A percentile compares a stretch with the other conserved stretches of the same genome.
Evolutionary conservation across 2,888 invertebrate species (phyloP).

Genomic region (Tupiocoris notatus): DNA sequence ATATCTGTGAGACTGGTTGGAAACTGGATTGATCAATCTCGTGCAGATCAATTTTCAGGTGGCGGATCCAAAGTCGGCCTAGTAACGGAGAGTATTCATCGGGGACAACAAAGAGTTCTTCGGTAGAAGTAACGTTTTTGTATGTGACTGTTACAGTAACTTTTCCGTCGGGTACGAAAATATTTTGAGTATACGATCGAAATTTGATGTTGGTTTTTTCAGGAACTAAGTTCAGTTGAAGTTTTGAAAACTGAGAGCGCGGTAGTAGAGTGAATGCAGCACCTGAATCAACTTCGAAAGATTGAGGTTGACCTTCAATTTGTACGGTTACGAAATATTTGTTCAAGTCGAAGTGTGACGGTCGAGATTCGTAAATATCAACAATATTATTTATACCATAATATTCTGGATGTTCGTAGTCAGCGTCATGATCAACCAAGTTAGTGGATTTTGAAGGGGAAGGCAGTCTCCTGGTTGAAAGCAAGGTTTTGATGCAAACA

Average conservation of each 20-base stretch:
- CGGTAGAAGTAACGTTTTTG: not conserved
- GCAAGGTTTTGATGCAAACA: not conserved
- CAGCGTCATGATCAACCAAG: not conserved
- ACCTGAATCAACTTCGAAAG: slow-evolving; percentile 6
- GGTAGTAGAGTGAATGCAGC: not conserved
- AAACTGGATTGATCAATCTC: slow-evolving; percentile 6
- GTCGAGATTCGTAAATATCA: not conserved
- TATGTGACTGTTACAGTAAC: not conserved
- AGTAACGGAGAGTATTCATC: slow-evolving; percentile 5
- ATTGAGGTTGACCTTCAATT: not conserved
- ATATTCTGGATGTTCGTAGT: no score
- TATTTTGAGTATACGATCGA: slow-evolving; percentile 15
- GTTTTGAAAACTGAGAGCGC: not conserved
- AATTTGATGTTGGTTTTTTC: not conserved
- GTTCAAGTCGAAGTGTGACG: not conserved
- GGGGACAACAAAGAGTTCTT: slow-evolving; percentile 11
- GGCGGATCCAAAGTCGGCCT: slow-evolving; percentile 10
- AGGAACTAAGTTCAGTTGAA: slow-evolving; percentile 1
- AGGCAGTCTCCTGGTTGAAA: no score
- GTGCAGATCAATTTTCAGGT: not conserved
- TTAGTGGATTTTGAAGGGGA: not conserved
- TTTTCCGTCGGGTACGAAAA: slow-evolving; percentile 12
- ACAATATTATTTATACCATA: not conserved
- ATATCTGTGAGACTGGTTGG: no score
- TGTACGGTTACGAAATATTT: not conserved